Percentiles rank a stretch among this genome's conserved stretches.
phyloP scores from a whole-genome alignment of 2,888 invertebrate genomes.

The Agrotis clavis region DNA sequence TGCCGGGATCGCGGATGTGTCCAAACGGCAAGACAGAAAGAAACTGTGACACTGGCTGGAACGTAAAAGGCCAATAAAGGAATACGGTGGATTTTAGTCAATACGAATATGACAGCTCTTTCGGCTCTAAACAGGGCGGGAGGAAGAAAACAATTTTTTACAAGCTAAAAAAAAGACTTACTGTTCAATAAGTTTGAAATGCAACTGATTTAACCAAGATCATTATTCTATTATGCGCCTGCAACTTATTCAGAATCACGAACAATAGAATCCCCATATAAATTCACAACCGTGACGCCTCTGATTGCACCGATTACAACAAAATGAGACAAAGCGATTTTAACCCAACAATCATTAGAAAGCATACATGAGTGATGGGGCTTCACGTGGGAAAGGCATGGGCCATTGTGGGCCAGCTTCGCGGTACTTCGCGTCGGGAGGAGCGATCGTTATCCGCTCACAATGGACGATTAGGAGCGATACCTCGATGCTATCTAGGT shows the following conservation, averaged over 20 bases:
- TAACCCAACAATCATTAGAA: conserved; percentile 69
- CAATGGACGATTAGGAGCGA: conserved; percentile 85
- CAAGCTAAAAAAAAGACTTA: too few species aligned
- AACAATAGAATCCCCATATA: conserved; percentile 9
- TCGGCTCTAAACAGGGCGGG: too few species aligned
- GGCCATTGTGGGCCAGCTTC: conserved; percentile 70
- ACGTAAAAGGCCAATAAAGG: too few species aligned
- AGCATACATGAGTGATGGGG: conserved; percentile 66
- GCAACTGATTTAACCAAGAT: neutral
- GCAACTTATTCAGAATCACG: neutral
- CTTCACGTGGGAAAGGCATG: conserved; percentile 68
- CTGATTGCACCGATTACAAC: conserved; percentile 16
- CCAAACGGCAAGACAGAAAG: too few species aligned
- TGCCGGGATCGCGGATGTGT: too few species aligned
- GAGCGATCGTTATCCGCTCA: conserved; percentile 78
- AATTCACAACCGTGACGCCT: conserved; percentile 11
- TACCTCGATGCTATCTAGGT: conserved; percentile 79
- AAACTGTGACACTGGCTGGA: too few species aligned
- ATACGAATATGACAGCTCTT: too few species aligned
- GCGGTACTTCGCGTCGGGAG: conserved; percentile 58
- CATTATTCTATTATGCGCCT: neutral
- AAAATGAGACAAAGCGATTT: conserved; percentile 49
- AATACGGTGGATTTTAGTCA: too few species aligned
- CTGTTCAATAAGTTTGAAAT: neutral
- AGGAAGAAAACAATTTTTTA: too few species aligned